A percentile compares a stretch with the other conserved stretches of the same genome.
Evolutionary conservation across 2,888 invertebrate species (phyloP).

Genomic region (Achlya flavicornis): DNA sequence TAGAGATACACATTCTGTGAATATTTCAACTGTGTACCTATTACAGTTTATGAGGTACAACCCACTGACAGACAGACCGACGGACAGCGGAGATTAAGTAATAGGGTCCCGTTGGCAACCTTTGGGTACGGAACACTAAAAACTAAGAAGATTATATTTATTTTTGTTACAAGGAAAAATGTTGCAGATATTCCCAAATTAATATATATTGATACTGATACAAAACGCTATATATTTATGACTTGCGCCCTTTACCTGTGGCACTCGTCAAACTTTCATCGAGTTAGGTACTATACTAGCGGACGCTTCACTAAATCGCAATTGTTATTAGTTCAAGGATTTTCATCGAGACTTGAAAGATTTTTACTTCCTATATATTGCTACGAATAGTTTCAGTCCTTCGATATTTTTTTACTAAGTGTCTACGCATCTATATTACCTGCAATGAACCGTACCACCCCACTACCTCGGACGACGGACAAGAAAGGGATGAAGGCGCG

Average conservation of each 20-base stretch:
- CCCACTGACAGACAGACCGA: no score
- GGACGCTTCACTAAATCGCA: conserved; percentile 48
- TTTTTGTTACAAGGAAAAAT: not conserved
- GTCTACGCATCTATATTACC: no score
- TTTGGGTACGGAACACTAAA: no score
- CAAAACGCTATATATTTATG: conserved; percentile 24
- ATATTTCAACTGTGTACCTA: no score
- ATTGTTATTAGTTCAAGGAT: conserved; percentile 54
- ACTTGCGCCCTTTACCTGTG: conserved; percentile 41
- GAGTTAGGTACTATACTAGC: conserved; percentile 37
- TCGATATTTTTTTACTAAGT: conserved; percentile 13
- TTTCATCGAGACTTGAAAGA: conserved; percentile 27
- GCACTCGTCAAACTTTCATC: conserved; percentile 49
- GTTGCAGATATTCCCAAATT: not conserved
- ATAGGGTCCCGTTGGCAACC: no score
- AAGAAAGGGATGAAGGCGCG: no score
- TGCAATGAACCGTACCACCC: no score
- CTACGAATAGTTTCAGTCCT: not conserved
- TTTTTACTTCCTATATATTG: conserved; percentile 8
- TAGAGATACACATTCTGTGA: no score
- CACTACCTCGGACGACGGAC: no score
- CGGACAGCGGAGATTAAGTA: no score
- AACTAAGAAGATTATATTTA: no score
- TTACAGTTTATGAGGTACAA: no score
- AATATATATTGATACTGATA: conserved; percentile 13